Base-by-base conservation (phyloP, 2,113 vertebrate genomes). In the Oceanodroma tethys region DNA sequence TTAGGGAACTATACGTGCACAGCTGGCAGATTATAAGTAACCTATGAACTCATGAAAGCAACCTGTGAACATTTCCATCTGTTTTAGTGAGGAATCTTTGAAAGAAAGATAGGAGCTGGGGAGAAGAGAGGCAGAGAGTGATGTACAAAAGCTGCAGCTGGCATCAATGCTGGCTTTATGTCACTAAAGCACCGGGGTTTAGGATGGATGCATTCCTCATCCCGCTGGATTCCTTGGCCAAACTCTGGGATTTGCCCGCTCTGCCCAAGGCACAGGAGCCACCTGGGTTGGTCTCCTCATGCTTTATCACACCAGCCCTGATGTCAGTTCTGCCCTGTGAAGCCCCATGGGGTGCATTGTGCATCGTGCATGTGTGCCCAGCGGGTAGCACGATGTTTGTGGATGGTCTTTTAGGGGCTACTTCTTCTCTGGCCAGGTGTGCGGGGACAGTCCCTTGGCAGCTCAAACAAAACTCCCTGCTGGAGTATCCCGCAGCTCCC, bases 1-100 rank as follows among this genome's bases (percentile, higher is more conserved):
- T 93, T 52, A 85, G 86, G 89, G 86, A 96, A 65, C 32, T 10
- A 2, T 58, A 88, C 38, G 72, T 91, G 68, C 93, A 72, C 32
- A 74, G 55, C 65, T 78, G 81, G 55, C 26, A n/a, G 42, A 55
- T 86, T 88, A 23, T 74, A 91, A 95, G 86, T 83, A 91, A 92
- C 22, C 73, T 73, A 88, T 23, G 52, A 95, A 93, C 79, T 95
- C 82, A 27, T 27, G 38, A 95, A 95, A 97, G 78, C 88, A 84
- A 86, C 79, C 73, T 82, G 84, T 74, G 10, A 95, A 86, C 80
- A 71, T 80, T 95, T 83, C 94, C 78, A 48, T 80, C 56, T 93
- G 83, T 94, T 95, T 91, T 81, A 96, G 84, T 75, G 71, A 92
- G 65, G 22, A 95, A 74, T 89, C 68, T 94, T 95, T 94, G 90